Percentiles rank a stretch among this genome's conserved stretches.
These are phyloP conservation scores for Marasmarcha lunaedactyla DNA, from an alignment of 2,888 invertebrate genomes.

Conservation along the genomic window DNA sequence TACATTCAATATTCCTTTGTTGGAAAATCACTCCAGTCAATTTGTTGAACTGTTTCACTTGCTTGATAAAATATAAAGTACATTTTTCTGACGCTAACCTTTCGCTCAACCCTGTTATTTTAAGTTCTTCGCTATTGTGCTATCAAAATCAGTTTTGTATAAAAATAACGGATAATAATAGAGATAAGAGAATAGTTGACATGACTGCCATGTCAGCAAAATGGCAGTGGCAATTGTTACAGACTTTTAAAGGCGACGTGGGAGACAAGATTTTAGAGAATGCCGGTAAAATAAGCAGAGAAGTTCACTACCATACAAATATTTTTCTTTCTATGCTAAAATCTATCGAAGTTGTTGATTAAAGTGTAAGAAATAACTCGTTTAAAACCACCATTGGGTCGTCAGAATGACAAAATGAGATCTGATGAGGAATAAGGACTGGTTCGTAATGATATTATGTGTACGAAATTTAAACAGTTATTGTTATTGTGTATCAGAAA, in stretches of 20 bases:
- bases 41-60: constrained; percentile 21
- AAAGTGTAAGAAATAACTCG: too few relatives aligned
- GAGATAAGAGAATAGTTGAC: constrained; percentile 27
- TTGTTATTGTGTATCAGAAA: too few relatives aligned
- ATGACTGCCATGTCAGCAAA: constrained; percentile 32
- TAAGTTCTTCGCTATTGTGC: constrained; percentile 34
- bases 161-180: constrained; percentile 30
- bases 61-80: constrained; percentile 45
- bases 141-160: constrained; percentile 31
- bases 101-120: constrained; percentile 24
- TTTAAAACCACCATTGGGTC: too few relatives aligned
- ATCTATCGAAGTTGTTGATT: constrained; percentile 22
- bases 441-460: too few relatives aligned
- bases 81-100: constrained; percentile 33
- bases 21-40: constrained; percentile 20
- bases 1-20: constrained; percentile 34
- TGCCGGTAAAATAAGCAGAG: constrained; percentile 27
- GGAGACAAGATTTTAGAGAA: constrained; percentile 27
- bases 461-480: too few relatives aligned
- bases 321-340: constrained; percentile 36
- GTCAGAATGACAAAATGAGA: too few relatives aligned
- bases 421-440: too few relatives aligned
- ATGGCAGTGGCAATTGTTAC: constrained; percentile 61
- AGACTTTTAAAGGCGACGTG: constrained; percentile 34
- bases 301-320: constrained; percentile 21